A percentile compares a stretch with the other conserved stretches of the same genome.
phyloP scores from a whole-genome alignment of 2,888 invertebrate species.

The Tribolium freemani region DNA sequence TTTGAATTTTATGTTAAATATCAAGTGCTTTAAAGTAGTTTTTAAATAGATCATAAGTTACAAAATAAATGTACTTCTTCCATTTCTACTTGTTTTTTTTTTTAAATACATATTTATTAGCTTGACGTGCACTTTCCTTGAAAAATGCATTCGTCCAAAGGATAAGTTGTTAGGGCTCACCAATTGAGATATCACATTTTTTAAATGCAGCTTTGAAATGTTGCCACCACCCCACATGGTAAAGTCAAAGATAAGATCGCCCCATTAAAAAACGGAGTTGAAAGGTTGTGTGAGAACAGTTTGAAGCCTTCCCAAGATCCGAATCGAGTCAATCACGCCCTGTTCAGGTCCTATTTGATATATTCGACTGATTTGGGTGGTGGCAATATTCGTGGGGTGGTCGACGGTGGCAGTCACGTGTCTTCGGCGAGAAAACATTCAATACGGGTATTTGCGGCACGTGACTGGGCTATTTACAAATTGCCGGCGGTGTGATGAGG shows the following conservation, averaged over 20 bases:
- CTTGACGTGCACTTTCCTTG: too few relatives aligned
- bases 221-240: not conserved
- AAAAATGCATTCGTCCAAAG: too few relatives aligned
- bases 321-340: conserved; percentile 28
- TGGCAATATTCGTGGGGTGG: conserved; percentile 47
- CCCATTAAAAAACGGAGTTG: conserved; percentile 8
- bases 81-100: too few relatives aligned
- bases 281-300: conserved; percentile 22
- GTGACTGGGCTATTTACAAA: conserved; percentile 67
- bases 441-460: conserved; percentile 66
- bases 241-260: conserved; percentile 2
- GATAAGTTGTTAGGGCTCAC: too few relatives aligned
- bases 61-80: too few relatives aligned
- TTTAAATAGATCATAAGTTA: too few relatives aligned
- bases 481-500: conserved; percentile 64
- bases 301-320: conserved; percentile 11
- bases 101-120: too few relatives aligned
- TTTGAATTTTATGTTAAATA: too few relatives aligned
- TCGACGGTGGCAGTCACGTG: conserved; percentile 61
- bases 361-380: conserved; percentile 46
- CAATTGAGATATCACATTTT: not conserved
- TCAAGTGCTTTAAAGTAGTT: too few relatives aligned
- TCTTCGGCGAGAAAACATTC: conserved; percentile 67
- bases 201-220: not conserved
- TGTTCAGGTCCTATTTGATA: conserved; percentile 41